Percentiles rank a stretch among this genome's conserved stretches.
Evolutionary conservation across 2,888 invertebrate species (phyloP).

Genomic region (Octodonta nipae): DNA sequence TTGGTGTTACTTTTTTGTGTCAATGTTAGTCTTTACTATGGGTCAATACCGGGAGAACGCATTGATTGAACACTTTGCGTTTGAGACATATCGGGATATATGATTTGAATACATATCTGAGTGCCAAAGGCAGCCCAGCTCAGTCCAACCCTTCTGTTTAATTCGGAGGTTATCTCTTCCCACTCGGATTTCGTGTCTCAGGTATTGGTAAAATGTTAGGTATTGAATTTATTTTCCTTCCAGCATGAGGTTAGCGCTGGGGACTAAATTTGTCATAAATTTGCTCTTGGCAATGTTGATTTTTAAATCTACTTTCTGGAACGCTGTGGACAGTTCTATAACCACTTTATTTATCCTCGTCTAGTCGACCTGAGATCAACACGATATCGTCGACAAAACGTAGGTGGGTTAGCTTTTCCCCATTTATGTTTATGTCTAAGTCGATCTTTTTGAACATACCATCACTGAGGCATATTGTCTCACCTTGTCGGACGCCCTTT

Average conservation of each 20-base stretch:
- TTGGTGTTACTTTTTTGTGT: neutral
- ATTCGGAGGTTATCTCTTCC: neutral
- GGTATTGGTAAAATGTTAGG: neutral
- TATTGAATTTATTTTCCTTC: conserved; percentile 1
- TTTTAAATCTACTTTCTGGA: neutral
- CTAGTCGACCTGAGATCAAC: conserved; percentile 1
- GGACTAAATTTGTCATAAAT: neutral
- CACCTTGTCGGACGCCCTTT: neutral
- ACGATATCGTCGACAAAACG: too few relatives aligned
- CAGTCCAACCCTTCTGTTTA: conserved; percentile 1
- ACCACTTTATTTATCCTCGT: neutral
- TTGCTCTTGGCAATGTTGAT: neutral
- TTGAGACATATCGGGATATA: conserved; percentile 1
- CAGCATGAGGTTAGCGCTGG: conserved; percentile 1
- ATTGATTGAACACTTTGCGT: conserved; percentile 1
- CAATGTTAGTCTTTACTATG: conserved; percentile 1
- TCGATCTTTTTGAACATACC: neutral
- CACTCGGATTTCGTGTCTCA: conserved; percentile 1
- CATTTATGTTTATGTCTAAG: neutral
- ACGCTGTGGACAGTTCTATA: neutral
- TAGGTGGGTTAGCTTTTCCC: too few relatives aligned
- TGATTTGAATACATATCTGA: too few relatives aligned
- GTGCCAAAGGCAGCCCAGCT: neutral
- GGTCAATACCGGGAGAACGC: neutral
- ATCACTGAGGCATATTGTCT: neutral